phyloP scores from a whole-genome alignment of 2,113 vertebrate genomes.

The Tautogolabrus adspersus region DNA sequence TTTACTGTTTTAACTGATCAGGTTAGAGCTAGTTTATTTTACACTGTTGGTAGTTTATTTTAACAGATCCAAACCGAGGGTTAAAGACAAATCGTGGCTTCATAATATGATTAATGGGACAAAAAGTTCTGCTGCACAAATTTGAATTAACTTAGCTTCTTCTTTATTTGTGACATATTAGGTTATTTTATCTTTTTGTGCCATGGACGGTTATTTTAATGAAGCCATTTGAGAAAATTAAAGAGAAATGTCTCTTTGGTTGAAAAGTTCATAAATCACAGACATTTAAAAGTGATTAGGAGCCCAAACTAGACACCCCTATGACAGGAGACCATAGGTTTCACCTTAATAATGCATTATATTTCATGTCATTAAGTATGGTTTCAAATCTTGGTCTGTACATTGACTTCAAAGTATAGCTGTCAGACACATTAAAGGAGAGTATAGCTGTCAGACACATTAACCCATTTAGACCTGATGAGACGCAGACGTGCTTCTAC shows the following conservation, averaged over 20 bases:
- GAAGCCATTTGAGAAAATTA: neutral
- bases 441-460: too few relatives aligned
- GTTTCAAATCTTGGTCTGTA: neutral
- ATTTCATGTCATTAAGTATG: neutral
- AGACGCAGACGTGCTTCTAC: too few relatives aligned
- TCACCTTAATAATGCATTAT: neutral
- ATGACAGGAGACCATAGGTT: too few relatives aligned
- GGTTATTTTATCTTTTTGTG: neutral
- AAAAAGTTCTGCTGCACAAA: neutral
- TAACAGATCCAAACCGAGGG: neutral
- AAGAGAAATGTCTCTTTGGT: neutral
- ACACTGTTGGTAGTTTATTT: neutral
- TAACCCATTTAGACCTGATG: too few relatives aligned
- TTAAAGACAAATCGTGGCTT: neutral
- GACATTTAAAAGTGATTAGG: neutral
- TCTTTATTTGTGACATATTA: neutral
- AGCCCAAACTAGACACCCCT: neutral
- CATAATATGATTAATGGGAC: neutral
- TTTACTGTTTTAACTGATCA: neutral
- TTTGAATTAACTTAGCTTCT: too few relatives aligned
- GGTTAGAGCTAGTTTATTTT: neutral
- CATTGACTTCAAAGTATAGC: neutral
- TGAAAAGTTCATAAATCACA: neutral
- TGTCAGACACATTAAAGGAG: neutral
- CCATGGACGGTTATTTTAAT: neutral